Base-by-base conservation (phyloP, 2,888 invertebrate genomes). In the Therioaphis trifolii region DNA sequence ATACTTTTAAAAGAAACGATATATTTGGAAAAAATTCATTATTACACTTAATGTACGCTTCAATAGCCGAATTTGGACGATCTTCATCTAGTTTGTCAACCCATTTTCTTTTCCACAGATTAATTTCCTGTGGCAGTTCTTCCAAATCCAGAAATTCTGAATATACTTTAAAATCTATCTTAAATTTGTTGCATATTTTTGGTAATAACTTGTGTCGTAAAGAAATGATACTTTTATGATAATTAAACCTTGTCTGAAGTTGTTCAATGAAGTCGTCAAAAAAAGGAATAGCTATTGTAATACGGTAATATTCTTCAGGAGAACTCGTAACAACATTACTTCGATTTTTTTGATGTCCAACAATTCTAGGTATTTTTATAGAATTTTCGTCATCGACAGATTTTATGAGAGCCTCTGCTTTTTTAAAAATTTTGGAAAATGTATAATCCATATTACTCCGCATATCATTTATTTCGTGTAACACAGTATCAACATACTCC, bases 121-220 rank as follows among this genome's bases (percentile, higher is more conserved):
- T 2, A 61, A 61, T 61, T 12, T 61, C 61, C 4, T 0, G 1
- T 24, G 61, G 61, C 27, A 61, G 61, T 27, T 27, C 61, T 61
- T 61, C 61, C 27, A 61, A n/a, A 27, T 61, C 14, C 27, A 61
- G 61, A 61, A 61, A 61, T 24, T 24, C 61, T 0, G 29, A 29
- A 29, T 63, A 63, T 15, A 63, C 29, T 29, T 29, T 1, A 15
- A 29, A 63, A 7, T 61, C 61, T 1, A 61, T 61, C 15, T 27
- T 14, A 61, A 24, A 61, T 61, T 61, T 27, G 27, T 61, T 61
- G 61, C 61, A 61, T 14, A 27, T 61, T 61, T 61, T 61, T 61
- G 29, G 29, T 63, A 29, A 63, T 5, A 63, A 63, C 63, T 63
- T 29, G 29, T 35, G 18, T 29, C 29, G 63, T 35, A n/a, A n/a